These are phyloP conservation scores for Harpegnathos saltator DNA, from an alignment of 1,140 invertebrate species.

Conservation along the genomic window DNA sequence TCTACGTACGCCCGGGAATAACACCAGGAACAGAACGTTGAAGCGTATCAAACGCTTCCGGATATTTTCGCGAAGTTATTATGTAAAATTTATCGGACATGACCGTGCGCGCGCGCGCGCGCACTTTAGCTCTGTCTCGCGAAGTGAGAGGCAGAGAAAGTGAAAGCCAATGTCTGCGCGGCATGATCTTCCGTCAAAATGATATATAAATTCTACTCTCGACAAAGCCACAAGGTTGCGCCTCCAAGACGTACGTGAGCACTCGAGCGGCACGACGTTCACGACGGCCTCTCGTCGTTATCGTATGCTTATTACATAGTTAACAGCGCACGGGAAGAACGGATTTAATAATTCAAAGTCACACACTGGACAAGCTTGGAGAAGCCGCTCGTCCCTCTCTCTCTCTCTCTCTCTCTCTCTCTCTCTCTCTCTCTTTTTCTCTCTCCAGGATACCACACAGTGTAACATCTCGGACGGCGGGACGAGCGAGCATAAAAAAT, in stretches of 20 bases:
- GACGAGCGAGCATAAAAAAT: conserved; percentile 18
- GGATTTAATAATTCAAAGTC: too few species aligned
- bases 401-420: too few species aligned
- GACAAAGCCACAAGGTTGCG: neutral
- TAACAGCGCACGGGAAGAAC: too few species aligned
- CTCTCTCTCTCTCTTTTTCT: too few species aligned
- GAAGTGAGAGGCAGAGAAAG: neutral
- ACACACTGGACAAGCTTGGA: too few species aligned
- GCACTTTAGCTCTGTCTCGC: neutral
- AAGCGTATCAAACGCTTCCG: neutral
- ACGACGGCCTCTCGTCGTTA: too few species aligned
- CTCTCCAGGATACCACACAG: too few species aligned
- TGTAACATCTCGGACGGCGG: too few species aligned
- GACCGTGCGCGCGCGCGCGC: neutral
- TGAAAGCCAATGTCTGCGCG: conserved; percentile 5
- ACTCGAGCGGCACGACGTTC: too few species aligned
- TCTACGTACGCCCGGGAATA: neutral
- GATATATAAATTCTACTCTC: conserved; percentile 3
- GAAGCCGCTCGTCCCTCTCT: too few species aligned
- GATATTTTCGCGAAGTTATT: neutral
- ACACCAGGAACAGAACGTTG: neutral
- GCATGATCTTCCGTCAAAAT: conserved; percentile 17
- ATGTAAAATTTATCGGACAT: neutral
- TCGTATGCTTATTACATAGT: too few species aligned
- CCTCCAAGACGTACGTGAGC: too few species aligned